Evolutionary conservation across 2,113 vertebrate species (phyloP).

Genomic region (Oryctolagus cuniculus): DNA sequence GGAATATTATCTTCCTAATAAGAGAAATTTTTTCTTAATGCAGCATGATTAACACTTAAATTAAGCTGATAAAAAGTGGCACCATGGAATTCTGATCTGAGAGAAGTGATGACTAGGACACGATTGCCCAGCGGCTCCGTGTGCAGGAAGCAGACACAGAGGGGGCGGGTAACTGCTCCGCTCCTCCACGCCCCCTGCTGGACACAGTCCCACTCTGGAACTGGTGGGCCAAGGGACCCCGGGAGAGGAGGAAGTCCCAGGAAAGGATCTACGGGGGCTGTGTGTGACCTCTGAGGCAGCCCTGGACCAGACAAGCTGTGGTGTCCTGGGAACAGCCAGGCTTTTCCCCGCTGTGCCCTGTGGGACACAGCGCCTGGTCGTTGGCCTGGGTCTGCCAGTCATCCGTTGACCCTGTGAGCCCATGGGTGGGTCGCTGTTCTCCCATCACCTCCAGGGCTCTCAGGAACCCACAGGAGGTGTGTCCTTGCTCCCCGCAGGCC

Average conservation of each 20-base stretch:
- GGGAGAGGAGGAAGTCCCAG: background rate
- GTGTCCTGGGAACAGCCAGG: background rate
- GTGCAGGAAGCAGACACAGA: background rate
- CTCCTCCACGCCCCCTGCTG: no score
- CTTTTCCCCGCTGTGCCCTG: rapidly evolving
- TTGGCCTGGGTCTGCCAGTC: rapidly evolving
- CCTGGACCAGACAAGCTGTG: background rate
- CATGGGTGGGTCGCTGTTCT: background rate
- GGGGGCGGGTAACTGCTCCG: rapidly evolving
- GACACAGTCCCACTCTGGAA: background rate
- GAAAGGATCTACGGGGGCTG: no score
- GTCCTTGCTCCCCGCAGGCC: rapidly evolving
- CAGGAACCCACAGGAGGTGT: rapidly evolving
- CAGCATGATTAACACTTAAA: conserved; percentile 28
- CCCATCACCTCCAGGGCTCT: background rate
- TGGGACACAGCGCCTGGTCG: rapidly evolving
- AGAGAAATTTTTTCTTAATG: background rate
- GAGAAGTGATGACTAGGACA: background rate
- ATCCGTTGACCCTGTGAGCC: rapidly evolving
- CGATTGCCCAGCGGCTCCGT: background rate
- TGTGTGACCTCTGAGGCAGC: background rate
- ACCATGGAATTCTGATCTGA: background rate
- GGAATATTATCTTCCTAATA: conserved; percentile 34
- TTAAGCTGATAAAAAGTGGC: background rate
- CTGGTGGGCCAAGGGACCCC: rapidly evolving